A percentile compares a stretch with the other conserved stretches of the same genome.
These are phyloP conservation scores for Syrphus vitripennis DNA, from an alignment of 2,888 invertebrate genomes.

Conservation along the genomic window DNA sequence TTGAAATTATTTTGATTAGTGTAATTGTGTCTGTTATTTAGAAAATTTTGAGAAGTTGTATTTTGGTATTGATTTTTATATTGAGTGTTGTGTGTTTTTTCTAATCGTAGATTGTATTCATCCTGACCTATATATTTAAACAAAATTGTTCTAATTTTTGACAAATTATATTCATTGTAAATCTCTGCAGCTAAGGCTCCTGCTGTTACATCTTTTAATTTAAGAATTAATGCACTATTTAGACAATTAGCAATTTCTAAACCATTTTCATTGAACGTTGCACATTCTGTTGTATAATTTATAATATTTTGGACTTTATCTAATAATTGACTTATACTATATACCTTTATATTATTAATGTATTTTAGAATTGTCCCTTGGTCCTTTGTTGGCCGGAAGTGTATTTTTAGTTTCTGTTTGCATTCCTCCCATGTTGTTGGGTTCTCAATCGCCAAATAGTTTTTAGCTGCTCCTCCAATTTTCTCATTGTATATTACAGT, in stretches of 20 bases:
- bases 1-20: not conserved
- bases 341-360: conserved; percentile 20
- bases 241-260: conserved; percentile 20
- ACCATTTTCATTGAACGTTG: conserved; percentile 31
- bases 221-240: conserved; percentile 37
- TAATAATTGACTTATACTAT: conserved; percentile 21
- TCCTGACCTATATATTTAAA: conserved; percentile 38
- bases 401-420: conserved; percentile 25
- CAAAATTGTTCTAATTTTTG: conserved; percentile 20
- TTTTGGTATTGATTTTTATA: not conserved
- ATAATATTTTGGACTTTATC: conserved; percentile 33
- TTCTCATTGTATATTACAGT: not conserved
- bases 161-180: conserved; percentile 27
- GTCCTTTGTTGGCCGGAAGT: conserved; percentile 6
- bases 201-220: conserved; percentile 27
- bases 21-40: not conserved
- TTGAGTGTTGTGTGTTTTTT: not conserved
- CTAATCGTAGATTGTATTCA: conserved; percentile 16
- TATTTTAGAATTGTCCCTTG: conserved; percentile 3
- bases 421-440: conserved; percentile 26
- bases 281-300: conserved; percentile 35
- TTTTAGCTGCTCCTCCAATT: conserved; percentile 23
- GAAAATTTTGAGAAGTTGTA: no score
- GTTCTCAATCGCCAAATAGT: conserved; percentile 15
- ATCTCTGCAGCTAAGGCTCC: conserved; percentile 32